Evolutionary conservation across 2,888 invertebrate species (phyloP), one percentile per base, ranked within the genome.

Genomic region (Hypomecis atomaria): DNA sequence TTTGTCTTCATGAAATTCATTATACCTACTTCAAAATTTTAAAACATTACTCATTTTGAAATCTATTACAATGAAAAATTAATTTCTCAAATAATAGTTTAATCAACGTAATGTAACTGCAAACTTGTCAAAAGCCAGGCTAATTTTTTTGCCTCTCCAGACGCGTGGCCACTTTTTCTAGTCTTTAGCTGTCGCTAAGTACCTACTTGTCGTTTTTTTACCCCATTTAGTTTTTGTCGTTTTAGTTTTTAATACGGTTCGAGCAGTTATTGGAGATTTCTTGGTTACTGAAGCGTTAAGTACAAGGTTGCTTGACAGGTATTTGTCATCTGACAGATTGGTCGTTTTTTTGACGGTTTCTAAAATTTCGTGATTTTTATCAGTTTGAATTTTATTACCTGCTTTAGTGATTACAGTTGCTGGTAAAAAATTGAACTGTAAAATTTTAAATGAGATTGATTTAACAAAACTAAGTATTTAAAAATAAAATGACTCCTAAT

Each of bases 261-360:
- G 70, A 73, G 70, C 72, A 77, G 74, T 75, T 76, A 77, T 76
- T 74, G 73, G 81, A 80, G 81, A 83, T 87, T 85, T 86, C 82
- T 76, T 71, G 82, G 76, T 80, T 81, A 87, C 65, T 88, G 85
- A 85, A 86, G 81, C 89, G 82, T 84, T 78, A 74, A 75, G 78
- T 83, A 86, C 87, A 87, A 88, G 88, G 88, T 82, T 86, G 78
- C 67, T 75, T 64, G 79, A 80, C 85, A 82, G 82, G 82, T 82
- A 75, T 70, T 72, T 71, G 62, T 65, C 65, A 65, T 65, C 60
- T 57, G 57, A 57, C 57, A 53, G 60, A 43, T 9, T 47, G 50
- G 40, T 61, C 11, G 34, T 56, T 65, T 50, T 75, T 76, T 60
- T 54, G 50, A 42, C 45, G 55, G 42, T 65, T 67, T 71, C 61